Percentiles rank a stretch among this genome's conserved stretches.
phyloP scores from a whole-genome alignment of 2,113 vertebrate genomes.

The Verasper variegatus region DNA sequence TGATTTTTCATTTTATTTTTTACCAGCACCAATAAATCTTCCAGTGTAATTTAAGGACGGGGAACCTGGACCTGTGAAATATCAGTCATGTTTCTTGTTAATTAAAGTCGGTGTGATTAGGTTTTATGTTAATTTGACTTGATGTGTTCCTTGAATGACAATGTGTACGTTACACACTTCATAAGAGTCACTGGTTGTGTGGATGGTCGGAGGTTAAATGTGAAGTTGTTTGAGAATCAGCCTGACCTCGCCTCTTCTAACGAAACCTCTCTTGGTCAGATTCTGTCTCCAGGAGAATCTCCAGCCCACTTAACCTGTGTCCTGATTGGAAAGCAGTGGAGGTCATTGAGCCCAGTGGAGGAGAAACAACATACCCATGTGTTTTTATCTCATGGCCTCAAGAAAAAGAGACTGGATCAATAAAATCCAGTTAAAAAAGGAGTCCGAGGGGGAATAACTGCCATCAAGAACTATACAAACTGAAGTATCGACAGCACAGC shows the following conservation, averaged over 20 bases:
- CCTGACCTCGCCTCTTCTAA: conserved; percentile 31
- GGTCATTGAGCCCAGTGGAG: conserved; percentile 21
- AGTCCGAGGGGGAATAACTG: neutral
- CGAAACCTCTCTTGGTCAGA: conserved; percentile 48
- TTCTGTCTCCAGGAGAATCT: conserved; percentile 19
- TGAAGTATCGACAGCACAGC: neutral
- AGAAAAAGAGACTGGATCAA: conserved; percentile 13
- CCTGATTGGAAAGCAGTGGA: conserved; percentile 27
- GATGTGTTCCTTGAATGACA: too few species aligned
- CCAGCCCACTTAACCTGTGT: conserved; percentile 26
- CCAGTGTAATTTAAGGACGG: neutral
- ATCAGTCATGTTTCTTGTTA: neutral
- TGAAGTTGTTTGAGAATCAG: conserved; percentile 2
- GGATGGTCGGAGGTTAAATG: neutral
- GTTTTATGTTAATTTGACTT: neutral
- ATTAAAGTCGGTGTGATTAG: neutral
- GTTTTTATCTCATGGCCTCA: conserved; percentile 4
- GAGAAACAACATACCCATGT: conserved; percentile 23
- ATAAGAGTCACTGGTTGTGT: neutral
- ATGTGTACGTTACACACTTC: neutral
- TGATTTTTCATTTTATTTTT: neutral
- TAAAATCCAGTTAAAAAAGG: neutral
- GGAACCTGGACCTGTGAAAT: neutral
- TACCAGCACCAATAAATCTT: neutral
- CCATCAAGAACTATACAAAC: neutral